phyloP scores from a whole-genome alignment of 2,888 invertebrate species.

The Lypha dubia region DNA sequence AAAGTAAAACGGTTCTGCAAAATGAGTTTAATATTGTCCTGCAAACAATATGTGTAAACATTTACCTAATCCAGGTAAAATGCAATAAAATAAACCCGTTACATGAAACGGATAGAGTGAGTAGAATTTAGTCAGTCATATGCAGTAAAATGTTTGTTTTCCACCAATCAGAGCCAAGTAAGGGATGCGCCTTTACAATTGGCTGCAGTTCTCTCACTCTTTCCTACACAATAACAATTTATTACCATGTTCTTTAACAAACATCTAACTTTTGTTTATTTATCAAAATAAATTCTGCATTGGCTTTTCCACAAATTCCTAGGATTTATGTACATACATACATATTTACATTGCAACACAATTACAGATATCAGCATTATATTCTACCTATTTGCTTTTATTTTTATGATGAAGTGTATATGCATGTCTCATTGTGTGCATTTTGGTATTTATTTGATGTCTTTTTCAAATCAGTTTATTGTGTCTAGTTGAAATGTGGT shows the following conservation, averaged over 20 bases:
- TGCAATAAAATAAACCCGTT: background rate
- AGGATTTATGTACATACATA: constrained; percentile 18
- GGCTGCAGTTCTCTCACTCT: constrained; percentile 44
- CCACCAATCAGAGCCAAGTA: constrained; percentile 45
- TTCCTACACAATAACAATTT: background rate
- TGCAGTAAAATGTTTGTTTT: background rate
- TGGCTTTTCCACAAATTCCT: constrained; percentile 3
- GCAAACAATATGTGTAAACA: background rate
- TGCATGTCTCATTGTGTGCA: background rate
- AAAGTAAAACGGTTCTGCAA: no score
- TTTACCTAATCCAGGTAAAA: constrained; percentile 49
- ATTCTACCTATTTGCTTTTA: constrained; percentile 4
- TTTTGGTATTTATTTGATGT: constrained; percentile 40
- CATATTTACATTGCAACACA: no score
- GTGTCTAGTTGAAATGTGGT: constrained; percentile 34
- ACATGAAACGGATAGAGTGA: constrained; percentile 28
- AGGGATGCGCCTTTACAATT: constrained; percentile 43
- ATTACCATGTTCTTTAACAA: background rate
- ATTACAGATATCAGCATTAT: background rate
- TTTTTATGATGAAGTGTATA: background rate
- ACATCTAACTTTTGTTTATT: constrained; percentile 1
- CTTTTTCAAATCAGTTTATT: constrained; percentile 37
- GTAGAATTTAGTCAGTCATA: constrained; percentile 12
- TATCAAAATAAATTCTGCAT: constrained; percentile 3
- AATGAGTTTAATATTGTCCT: no score